Evolutionary conservation across 2,888 invertebrate species (phyloP), one percentile per base, ranked within the genome.

Genomic region (Tetragonula carbonaria): DNA sequence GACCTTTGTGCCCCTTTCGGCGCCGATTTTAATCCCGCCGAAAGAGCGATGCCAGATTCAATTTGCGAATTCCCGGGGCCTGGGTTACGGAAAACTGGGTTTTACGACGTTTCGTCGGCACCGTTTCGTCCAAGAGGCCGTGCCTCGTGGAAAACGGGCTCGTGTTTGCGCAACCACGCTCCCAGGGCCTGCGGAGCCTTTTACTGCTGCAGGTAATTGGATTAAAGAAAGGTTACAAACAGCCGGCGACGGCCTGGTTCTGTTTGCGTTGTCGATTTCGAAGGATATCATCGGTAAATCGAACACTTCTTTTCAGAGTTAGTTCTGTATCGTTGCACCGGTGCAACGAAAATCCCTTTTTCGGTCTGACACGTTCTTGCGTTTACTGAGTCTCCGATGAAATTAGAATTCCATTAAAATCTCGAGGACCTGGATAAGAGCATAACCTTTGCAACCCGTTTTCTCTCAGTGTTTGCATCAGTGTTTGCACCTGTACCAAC

Each of bases 11-110:
- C 75, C 79, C 85, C 71, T 81, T 66, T 75, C 76, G 76, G 16
- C 74, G 8, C 45, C 45, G 72, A 88, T 84, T 87, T 91, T 90
- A 91, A 92, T 90, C 89, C 88, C 73, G 83, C 53, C 70, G 79
- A 87, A 45, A 45, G 28, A 28, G 11, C 82, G 82, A 73, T 74
- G 80, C 81, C 79, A 85, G 80, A 86, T 88, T 90, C 85, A 86
- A 89, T 90, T 87, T 89, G 80, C 90, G 65, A 78, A 28, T 1
- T 18, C 23, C 18, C 18, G 16, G 18, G 16, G 18, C 0, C 62
- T 18, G 65, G 67, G 73, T 88, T 87, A 79, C 84, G 84, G 82
- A 86, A 90, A 91, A 90, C 86, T 84, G 67, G 80, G 77, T 82
- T 90, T 90, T 91, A 90, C 73, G 86, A 85, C 68, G n/a, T 45